These are phyloP conservation scores for Dromius quadrimaculatus DNA, from an alignment of 2,888 invertebrate species.

Conservation along the genomic window DNA sequence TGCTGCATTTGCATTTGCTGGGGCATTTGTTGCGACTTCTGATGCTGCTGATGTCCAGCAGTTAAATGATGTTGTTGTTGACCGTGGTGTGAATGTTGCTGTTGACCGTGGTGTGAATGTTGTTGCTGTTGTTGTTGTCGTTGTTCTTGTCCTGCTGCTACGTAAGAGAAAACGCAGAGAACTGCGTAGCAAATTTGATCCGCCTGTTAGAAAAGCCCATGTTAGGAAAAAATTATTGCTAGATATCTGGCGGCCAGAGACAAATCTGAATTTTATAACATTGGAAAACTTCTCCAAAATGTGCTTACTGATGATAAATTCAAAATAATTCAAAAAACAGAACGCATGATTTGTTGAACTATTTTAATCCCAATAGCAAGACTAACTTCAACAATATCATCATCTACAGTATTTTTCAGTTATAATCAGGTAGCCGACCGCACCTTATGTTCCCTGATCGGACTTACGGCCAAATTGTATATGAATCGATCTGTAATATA, in stretches of 20 bases:
- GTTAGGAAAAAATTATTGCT: constrained; percentile 1
- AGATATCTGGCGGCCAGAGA: constrained; percentile 14
- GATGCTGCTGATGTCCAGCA: constrained; percentile 52
- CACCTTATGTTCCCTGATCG: too few species aligned
- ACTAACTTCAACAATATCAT: too few species aligned
- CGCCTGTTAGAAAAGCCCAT: constrained; percentile 74
- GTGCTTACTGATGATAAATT: too few species aligned
- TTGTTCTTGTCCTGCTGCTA: constrained; percentile 90
- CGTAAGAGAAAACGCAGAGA: constrained; percentile 98
- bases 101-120: constrained; percentile 48
- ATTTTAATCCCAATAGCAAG: too few species aligned
- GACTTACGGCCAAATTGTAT: too few species aligned
- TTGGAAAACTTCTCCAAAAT: too few species aligned
- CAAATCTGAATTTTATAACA: too few species aligned
- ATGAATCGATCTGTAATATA: too few species aligned
- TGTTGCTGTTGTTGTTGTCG: constrained; percentile 55
- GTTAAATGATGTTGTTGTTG: constrained; percentile 58
- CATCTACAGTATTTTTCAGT: too few species aligned
- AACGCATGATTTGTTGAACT: too few species aligned
- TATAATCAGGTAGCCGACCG: too few species aligned
- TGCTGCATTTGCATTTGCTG: constrained; percentile 60
- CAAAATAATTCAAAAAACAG: too few species aligned
- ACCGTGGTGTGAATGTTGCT: constrained; percentile 62
- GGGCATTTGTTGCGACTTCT: constrained; percentile 45
- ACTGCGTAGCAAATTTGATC: constrained; percentile 99